Base-by-base conservation (phyloP, 2,113 vertebrate species). In the Neogale vison region DNA sequence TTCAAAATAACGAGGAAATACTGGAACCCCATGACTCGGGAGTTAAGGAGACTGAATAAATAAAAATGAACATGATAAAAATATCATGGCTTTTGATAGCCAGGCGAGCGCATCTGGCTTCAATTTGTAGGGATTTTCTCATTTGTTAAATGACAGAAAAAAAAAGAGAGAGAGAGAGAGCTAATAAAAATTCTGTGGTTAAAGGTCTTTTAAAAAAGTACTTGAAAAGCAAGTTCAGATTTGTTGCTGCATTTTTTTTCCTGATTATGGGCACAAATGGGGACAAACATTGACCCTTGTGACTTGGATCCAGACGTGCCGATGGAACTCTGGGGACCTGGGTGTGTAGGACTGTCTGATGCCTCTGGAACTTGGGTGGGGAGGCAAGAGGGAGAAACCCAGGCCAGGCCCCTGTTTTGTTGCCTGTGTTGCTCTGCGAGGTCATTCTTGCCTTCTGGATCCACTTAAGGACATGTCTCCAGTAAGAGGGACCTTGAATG, bases 71-170 rank as follows among this genome's bases (percentile, higher is more conserved):
- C 45, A 71, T 47, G 85, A 97, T 98, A 87, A 96, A 98, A 96
- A 79, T 86, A 95, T 69, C 29, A 85, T 45, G 65, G 14, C 17
- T 96, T 95, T 96, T 95, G 63, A 88, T 97, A 93, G 88, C 55
- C 92, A 39, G 63, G 29, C 82, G 88, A 97, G 97, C 52, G 87
- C 17, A 95, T 93, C 97, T 98, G 97, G 92, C 71, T 98, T 97
- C 92, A 96, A 97, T 98, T 98, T 98, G 83, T 24, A 79, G 82
- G 71, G 57, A 93, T 97, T 97, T 97, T 97, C 95, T 98, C 95
- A 97, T 88, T 61, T 96, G n/a, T 91, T 96, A 96, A 97, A 92
- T 83, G 65, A 96, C 96, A 52, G 26, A 89, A 61, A 93, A 29
- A 57, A 85, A 50, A 52, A 52, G 1, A 52, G 17, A 52, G 52